Conservation (phyloP, 2,888 invertebrate species). For the Allacma fusca region DNA sequence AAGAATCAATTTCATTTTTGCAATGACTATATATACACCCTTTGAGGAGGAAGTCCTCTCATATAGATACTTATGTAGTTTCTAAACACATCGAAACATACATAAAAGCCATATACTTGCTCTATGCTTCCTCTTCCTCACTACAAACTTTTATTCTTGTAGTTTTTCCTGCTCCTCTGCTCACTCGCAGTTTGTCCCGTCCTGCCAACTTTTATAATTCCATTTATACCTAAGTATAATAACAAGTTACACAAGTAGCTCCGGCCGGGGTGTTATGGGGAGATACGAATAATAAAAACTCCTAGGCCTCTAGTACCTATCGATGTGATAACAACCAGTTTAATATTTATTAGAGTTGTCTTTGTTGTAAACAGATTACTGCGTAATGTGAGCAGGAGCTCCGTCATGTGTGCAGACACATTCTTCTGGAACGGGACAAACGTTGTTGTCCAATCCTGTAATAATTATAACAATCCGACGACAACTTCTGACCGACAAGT, state of each 20-base stretch:
- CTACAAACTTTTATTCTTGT: background rate
- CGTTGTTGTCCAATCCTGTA: no score
- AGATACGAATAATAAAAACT: background rate
- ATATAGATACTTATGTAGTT: no score
- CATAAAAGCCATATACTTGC: no score
- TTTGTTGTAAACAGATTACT: slow-evolving; percentile 26
- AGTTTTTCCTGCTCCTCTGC: background rate
- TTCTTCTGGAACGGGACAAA: no score
- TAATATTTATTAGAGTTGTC: slow-evolving; percentile 28
- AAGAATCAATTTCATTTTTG: slow-evolving; percentile 3
- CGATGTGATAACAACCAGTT: slow-evolving; percentile 1
- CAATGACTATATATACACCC: background rate
- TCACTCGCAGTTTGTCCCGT: background rate
- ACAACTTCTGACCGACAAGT: no score
- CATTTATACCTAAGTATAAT: background rate
- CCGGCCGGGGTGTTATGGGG: background rate
- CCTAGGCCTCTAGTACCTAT: background rate
- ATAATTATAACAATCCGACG: no score
- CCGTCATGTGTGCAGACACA: background rate
- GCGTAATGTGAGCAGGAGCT: slow-evolving; percentile 16
- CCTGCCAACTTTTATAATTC: background rate
- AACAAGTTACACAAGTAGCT: background rate
- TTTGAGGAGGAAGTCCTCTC: no score
- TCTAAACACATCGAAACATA: no score
- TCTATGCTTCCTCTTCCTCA: background rate